These are phyloP conservation scores for Heteractis magnifica DNA, from an alignment of 92 coral and sea anemone genomes.

Conservation along the genomic window DNA sequence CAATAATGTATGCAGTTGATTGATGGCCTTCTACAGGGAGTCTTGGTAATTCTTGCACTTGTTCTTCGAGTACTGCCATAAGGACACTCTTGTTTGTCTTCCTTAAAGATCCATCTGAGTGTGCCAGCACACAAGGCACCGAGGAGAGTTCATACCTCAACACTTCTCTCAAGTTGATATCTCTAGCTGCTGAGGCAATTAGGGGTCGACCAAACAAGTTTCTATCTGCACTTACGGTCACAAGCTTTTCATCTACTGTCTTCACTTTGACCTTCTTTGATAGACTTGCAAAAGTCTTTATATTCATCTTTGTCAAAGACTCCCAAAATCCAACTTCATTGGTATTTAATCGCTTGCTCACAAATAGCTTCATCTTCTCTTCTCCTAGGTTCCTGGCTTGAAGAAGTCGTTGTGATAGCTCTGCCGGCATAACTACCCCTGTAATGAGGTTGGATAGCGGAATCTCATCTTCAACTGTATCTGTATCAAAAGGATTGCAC, in stretches of 20 bases:
- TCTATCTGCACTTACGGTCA: conserved; percentile 24
- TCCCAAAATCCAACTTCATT: conserved; percentile 31
- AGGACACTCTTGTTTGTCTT: conserved; percentile 34
- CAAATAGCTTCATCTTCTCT: conserved; percentile 10
- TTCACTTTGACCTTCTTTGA: conserved; percentile 25
- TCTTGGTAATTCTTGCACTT: conserved; percentile 5
- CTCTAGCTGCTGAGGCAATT: conserved; percentile 14
- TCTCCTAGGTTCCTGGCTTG: conserved; percentile 7
- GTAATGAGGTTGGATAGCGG: conserved; percentile 10
- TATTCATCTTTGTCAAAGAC: not conserved
- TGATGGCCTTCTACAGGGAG: conserved; percentile 3
- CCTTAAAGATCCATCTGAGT: conserved; percentile 37
- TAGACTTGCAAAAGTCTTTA: conserved; percentile 30
- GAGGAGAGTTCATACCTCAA: conserved; percentile 17
- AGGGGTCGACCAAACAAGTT: conserved; percentile 23
- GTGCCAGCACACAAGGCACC: conserved; percentile 18
- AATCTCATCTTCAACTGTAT: conserved; percentile 12
- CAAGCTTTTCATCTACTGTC: conserved; percentile 18
- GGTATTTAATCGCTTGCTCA: conserved; percentile 8
- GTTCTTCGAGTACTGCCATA: conserved; percentile 8
- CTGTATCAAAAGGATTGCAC: conserved; percentile 40
- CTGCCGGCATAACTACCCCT: conserved; percentile 16
- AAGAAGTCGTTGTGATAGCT: conserved; percentile 18
- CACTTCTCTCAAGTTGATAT: conserved; percentile 13
- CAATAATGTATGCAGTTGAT: conserved; percentile 7